Base-by-base conservation (phyloP, 2,888 invertebrate species). In the Capitulum mitella region DNA sequence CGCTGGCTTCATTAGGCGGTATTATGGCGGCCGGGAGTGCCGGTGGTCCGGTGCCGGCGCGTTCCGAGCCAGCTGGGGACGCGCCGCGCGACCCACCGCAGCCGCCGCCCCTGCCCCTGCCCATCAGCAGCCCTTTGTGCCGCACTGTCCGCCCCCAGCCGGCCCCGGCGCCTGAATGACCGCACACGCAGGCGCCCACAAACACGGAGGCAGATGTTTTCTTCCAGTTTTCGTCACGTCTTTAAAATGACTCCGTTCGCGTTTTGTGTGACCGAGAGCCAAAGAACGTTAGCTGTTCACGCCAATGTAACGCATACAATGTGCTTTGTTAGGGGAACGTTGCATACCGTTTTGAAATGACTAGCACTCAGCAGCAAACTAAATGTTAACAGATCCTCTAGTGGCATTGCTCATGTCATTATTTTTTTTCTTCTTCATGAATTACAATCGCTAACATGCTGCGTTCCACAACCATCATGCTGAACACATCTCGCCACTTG, bases 1-100 rank as follows among this genome's bases (percentile, higher is more conserved):
- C 70, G 70, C 34, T 22, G 70, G 37, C 70, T 70, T 70, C 70
- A 70, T 70, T 70, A 70, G 70, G 16, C 16, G 37, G 70, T 70
- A 70, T 70, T 70, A 22, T 61, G 61, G 61, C 61, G 37, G 70
- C 37, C 70, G 37, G 32, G 16, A 6, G 70, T 19, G 37, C 34
- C 70, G 64, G 34, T 64, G 64, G 64, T 64, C 34, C 34, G 34
- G n/a, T n/a, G 37, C 54, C n/a, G n/a, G 26, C 43, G 43, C 43
- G 43, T 43, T 43, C 43, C 43, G 12, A 16, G 70, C 14, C 70
- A 70, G 70, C 70, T 70, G 70, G 29, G 37, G 61, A 32, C 14
- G 29, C 12, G 61, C 19, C 22, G 29, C 22, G 70, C 34, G 70
- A 70, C 70, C 70, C n/a, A 70, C 70, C 70, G 22, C 70, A 22